Base-by-base conservation (phyloP, 1,140 invertebrate species). In the Steinernema khuongi region DNA sequence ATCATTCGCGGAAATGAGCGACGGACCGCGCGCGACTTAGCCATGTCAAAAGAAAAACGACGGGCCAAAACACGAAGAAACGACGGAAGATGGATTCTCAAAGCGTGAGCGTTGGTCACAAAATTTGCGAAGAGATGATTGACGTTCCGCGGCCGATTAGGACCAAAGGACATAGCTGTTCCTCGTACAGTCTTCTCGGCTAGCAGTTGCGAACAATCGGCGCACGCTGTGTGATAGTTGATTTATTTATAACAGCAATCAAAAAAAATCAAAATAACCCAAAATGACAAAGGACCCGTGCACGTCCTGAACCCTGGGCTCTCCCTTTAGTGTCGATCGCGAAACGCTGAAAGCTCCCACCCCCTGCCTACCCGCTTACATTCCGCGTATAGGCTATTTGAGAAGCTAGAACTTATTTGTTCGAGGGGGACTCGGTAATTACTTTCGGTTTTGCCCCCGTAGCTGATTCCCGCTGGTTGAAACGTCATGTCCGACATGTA, bases 401-500 rank as follows among this genome's bases (percentile, higher is more conserved):
- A 60, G 50, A 60, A 60, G 50, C 50, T 60, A 26, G 50, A 60
- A 60, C 50, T 60, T 60, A 60, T 60, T 60, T 60, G 50, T 60
- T 60, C 19, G 50, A 11, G 50, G 50, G 50, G 26, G 50, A 60
- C 14, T 60, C 22, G 50, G 50, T 60, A 60, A 60, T 60, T 60
- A 60, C 50, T 60, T 60, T 60, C 50, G 50, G 50, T 60, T 60
- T 22, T 4, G 4, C 26, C 50, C 4, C 19, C 22, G 2, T 14
- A 60, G 22, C n/a, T n/a, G n/a, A 14, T 26, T 22, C 22, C 26
- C 50, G 50, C 36, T 7, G 36, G 7, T 41, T 41, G n/a, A 41
- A 7, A 41, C 36, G 7, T n/a, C 7, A 41, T 41, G n/a, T 7
- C 36, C 36, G 36, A 7, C 36, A 7, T 7, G n/a, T n/a, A n/a